Evolutionary conservation across 2,113 vertebrate species (phyloP).

Genomic region (Toxotes jaculatrix): DNA sequence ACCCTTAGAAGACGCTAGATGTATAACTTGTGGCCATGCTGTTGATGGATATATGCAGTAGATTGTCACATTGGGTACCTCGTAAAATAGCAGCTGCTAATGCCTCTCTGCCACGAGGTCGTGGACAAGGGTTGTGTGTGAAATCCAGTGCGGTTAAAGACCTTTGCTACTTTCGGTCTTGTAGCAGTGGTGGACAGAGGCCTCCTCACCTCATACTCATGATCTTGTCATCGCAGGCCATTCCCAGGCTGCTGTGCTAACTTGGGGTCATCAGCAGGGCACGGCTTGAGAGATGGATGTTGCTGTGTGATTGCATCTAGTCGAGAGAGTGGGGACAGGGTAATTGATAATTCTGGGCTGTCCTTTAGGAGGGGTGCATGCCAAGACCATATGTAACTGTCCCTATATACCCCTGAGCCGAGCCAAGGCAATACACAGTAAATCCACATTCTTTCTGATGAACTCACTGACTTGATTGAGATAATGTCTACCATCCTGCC

Average conservation of each 20-base stretch:
- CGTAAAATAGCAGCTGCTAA: constrained; percentile 79
- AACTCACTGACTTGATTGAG: constrained; percentile 68
- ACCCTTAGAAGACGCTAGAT: constrained; percentile 7
- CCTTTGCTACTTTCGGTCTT: constrained; percentile 46
- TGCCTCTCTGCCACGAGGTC: constrained; percentile 64
- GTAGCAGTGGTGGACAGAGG: constrained; percentile 19
- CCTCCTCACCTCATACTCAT: constrained; percentile 37
- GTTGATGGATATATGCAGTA: constrained; percentile 55
- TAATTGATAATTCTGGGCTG: constrained; percentile 37
- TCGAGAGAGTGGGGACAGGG: constrained; percentile 29
- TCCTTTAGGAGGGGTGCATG: constrained; percentile 39
- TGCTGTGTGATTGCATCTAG: constrained; percentile 37
- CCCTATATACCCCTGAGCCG: constrained; percentile 48
- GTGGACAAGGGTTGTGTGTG: constrained; percentile 54
- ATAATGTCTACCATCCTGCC: constrained; percentile 59
- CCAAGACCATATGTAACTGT: constrained; percentile 63
- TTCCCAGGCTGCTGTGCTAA: constrained; percentile 63
- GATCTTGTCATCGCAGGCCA: constrained; percentile 71
- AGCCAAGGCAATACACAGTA: constrained; percentile 35
- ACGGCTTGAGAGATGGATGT: constrained; percentile 47
- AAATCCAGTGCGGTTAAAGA: constrained; percentile 71
- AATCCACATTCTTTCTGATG: constrained; percentile 70
- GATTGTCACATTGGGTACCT: constrained; percentile 69
- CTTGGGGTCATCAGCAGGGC: constrained; percentile 64
- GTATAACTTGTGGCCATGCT: constrained; percentile 22